phyloP scores from a whole-genome alignment of 2,113 vertebrate species.

The Heterocephalus glaber region DNA sequence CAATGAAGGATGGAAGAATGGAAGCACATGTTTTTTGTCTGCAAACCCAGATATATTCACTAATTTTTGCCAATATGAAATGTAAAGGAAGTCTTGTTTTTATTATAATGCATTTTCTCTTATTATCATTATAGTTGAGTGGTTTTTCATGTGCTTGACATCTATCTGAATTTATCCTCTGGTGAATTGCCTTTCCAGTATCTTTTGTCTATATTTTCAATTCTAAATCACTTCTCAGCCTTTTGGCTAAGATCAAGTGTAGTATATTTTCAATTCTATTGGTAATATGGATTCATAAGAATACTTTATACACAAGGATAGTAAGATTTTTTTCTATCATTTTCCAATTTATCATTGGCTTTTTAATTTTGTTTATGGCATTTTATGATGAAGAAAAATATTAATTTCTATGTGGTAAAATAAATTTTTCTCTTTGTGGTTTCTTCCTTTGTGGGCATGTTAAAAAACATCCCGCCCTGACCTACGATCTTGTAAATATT shows the following conservation, averaged over 20 bases:
- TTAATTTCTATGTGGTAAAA: slow-evolving; percentile 32
- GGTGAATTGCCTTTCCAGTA: slow-evolving; percentile 49
- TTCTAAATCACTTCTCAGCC: too few species aligned
- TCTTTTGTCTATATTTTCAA: slow-evolving; percentile 51
- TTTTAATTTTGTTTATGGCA: slow-evolving; percentile 41
- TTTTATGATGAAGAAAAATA: slow-evolving; percentile 53
- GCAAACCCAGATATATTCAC: slow-evolving; percentile 38
- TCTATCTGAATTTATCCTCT: slow-evolving; percentile 36
- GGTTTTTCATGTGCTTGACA: slow-evolving; percentile 32
- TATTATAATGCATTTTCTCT: slow-evolving; percentile 38
- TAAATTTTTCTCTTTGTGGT: not conserved
- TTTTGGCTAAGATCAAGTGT: too few species aligned
- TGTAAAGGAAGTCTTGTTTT: slow-evolving; percentile 52
- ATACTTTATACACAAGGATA: not conserved
- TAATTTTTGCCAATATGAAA: slow-evolving; percentile 61
- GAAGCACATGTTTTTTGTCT: slow-evolving; percentile 50
- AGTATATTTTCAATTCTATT: slow-evolving; percentile 55
- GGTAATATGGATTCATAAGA: not conserved
- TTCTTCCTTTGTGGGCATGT: slow-evolving; percentile 23
- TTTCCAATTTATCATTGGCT: slow-evolving; percentile 21
- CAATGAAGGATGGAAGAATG: not conserved
- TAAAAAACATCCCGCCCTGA: not conserved
- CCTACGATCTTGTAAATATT: slow-evolving; percentile 8
- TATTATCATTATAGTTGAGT: slow-evolving; percentile 51
- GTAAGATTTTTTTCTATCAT: not conserved